Conservation (phyloP, 2,797 vertebrate species). For the Spizella passerina region DNA sequence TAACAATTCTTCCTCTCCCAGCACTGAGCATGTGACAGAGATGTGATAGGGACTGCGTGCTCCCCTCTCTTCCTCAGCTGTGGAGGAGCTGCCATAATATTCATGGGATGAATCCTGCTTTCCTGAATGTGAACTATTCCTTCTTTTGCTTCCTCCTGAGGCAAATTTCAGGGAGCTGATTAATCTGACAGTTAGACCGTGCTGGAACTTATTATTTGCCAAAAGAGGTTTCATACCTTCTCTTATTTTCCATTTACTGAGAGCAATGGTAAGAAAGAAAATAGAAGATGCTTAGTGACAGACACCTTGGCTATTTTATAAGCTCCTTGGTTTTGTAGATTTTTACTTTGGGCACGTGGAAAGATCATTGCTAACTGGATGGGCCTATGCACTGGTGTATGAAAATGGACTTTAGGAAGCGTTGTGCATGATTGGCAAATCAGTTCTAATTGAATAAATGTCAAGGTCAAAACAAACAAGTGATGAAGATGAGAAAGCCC, state of each 20-base stretch:
- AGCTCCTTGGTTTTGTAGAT: neutral
- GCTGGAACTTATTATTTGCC: conserved; percentile 12
- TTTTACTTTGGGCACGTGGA: conserved; percentile 58
- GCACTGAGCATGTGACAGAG: neutral
- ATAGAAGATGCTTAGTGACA: neutral
- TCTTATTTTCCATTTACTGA: neutral
- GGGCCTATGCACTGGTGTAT: conserved; percentile 68
- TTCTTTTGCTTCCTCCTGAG: neutral
- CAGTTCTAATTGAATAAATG: conserved; percentile 86
- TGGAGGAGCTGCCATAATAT: neutral
- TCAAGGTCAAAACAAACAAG: conserved; percentile 80
- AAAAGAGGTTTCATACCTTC: neutral
- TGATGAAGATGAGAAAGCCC: conserved; percentile 81
- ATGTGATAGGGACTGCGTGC: neutral
- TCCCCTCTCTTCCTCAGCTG: neutral
- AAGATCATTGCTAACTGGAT: conserved; percentile 80
- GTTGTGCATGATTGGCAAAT: conserved; percentile 80
- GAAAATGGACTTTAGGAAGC: conserved; percentile 70
- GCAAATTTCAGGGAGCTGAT: neutral
- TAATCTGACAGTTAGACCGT: neutral
- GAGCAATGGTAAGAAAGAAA: neutral
- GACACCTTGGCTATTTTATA: neutral
- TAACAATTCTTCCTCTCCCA: conserved; percentile 63
- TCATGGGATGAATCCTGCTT: neutral
- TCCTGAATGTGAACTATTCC: neutral